phyloP scores from a whole-genome alignment of 2,888 invertebrate species.

The Caenorhabditis zanzibari region DNA sequence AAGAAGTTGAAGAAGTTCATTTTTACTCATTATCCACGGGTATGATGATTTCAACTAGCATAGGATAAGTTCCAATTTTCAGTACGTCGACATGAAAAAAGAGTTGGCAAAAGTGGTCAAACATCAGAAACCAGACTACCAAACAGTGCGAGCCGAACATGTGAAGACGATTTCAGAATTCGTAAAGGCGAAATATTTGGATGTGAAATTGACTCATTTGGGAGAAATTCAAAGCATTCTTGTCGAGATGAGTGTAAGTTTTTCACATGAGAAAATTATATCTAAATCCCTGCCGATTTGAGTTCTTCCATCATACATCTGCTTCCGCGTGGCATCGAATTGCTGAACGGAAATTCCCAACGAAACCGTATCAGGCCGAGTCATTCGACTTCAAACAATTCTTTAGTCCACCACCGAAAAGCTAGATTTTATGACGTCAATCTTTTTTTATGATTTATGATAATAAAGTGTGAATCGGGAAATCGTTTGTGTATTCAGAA shows the following conservation, averaged over 20 bases:
- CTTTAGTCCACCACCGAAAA: conserved; percentile 17
- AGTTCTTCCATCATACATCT: conserved; percentile 31
- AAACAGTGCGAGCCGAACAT: conserved; percentile 12
- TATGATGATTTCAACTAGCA: neutral
- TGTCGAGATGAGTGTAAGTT: conserved; percentile 35
- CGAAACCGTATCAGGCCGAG: conserved; percentile 20
- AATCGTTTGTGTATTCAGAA: neutral
- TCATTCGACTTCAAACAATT: conserved; percentile 31
- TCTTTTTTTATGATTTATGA: conserved; percentile 26
- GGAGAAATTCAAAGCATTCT: conserved; percentile 46
- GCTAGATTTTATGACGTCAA: conserved; percentile 17
- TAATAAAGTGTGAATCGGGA: conserved; percentile 37
- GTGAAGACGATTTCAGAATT: conserved; percentile 7
- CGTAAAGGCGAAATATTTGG: conserved; percentile 39
- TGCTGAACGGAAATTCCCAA: conserved; percentile 23
- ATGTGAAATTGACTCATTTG: conserved; percentile 34
- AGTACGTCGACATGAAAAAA: conserved; percentile 54
- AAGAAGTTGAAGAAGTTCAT: conserved; percentile 39
- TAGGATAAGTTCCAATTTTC: conserved; percentile 1
- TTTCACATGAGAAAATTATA: neutral
- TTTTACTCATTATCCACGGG: conserved; percentile 21
- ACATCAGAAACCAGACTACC: conserved; percentile 27
- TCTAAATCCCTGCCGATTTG: conserved; percentile 5
- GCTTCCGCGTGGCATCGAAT: conserved; percentile 36
- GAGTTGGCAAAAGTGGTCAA: conserved; percentile 33